Evolutionary conservation across 1,140 invertebrate genomes (phyloP).

Genomic region (Calephelis virginiensis): DNA sequence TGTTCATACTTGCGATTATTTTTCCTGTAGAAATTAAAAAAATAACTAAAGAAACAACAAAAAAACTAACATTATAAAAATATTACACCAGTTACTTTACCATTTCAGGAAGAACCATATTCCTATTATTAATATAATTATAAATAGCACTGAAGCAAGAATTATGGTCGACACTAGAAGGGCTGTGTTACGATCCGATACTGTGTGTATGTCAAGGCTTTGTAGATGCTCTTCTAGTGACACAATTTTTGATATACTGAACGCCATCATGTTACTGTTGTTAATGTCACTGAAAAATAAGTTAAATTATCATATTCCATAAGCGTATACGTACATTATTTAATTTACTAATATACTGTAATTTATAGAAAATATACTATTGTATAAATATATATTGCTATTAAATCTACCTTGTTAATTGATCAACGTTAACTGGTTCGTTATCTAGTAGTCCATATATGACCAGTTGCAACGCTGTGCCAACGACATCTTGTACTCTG

Average conservation of each 20-base stretch:
- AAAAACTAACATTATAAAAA: slow-evolving; percentile 24
- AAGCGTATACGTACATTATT: no score
- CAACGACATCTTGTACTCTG: slow-evolving; percentile 26
- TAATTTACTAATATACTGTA: no score
- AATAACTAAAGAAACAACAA: slow-evolving; percentile 20
- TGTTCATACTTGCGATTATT: slow-evolving; percentile 49
- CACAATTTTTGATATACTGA: slow-evolving; percentile 42
- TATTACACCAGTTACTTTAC: slow-evolving; percentile 43
- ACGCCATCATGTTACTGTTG: slow-evolving; percentile 38
- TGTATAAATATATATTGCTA: not conserved
- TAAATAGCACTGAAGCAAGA: slow-evolving; percentile 53
- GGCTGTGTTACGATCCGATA: slow-evolving; percentile 47
- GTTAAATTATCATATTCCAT: not conserved
- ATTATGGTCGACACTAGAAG: slow-evolving; percentile 60
- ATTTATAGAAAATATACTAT: no score
- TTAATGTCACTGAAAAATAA: slow-evolving; percentile 55
- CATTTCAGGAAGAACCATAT: slow-evolving; percentile 57
- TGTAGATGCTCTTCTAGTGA: slow-evolving; percentile 65
- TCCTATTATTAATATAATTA: slow-evolving; percentile 44
- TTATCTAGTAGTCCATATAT: slow-evolving; percentile 58
- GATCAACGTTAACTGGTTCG: slow-evolving; percentile 47
- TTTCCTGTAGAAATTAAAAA: slow-evolving; percentile 43
- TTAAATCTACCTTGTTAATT: slow-evolving; percentile 39
- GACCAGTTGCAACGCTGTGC: slow-evolving; percentile 53
- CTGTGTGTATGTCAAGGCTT: slow-evolving; percentile 42